Evolutionary conservation across 2,888 invertebrate genomes (phyloP), one percentile per base, ranked within the genome.

Genomic region (Pachliopta kotzebuea): DNA sequence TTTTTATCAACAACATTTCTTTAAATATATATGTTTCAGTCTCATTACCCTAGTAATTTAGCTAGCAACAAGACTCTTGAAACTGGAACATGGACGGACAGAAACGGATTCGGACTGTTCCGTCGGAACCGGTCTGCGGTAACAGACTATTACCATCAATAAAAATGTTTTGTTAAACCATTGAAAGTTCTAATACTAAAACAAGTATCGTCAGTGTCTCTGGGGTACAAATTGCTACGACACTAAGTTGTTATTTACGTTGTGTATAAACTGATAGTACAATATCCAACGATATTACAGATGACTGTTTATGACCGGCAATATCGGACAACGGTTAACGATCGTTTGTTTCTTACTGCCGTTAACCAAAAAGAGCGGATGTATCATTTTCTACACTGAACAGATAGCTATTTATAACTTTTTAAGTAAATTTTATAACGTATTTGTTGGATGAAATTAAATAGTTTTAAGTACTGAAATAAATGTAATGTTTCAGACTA

Each of bases 371-470:
- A 26, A 52, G 29, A 56, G 31, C 31, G 62, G 57, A 57, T 53
- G 56, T 57, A 26, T 24, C 49, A 63, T 63, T 63, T 52, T 57
- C 53, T 45, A 31, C 55, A 57, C 55, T 58, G n/a, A 45, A n/a
- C n/a, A 71, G 65, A 69, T 69, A 62, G 66, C 67, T 68, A 68
- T 72, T 71, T 71, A 69, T 72, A 74, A 70, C n/a, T 52, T 21
- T 11, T 52, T 45, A n/a, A 4, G 7, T n/a, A n/a, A 7, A 4
- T n/a, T 45, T 45, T 1, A 45, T n/a, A n/a, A 4, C 4, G 11
- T 3, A 37, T 14, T 37, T 37, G 11, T 11, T 9, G 37, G 14
- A 11, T 14, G 1, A 9, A 37, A 37, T 11, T 37, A 14, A 26
- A 14, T 37, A n/a, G 6, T 1, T 2, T n/a, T 45, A 18, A n/a